Base-by-base conservation (phyloP, 2,888 invertebrate genomes). In the Zelleria hepariella region DNA sequence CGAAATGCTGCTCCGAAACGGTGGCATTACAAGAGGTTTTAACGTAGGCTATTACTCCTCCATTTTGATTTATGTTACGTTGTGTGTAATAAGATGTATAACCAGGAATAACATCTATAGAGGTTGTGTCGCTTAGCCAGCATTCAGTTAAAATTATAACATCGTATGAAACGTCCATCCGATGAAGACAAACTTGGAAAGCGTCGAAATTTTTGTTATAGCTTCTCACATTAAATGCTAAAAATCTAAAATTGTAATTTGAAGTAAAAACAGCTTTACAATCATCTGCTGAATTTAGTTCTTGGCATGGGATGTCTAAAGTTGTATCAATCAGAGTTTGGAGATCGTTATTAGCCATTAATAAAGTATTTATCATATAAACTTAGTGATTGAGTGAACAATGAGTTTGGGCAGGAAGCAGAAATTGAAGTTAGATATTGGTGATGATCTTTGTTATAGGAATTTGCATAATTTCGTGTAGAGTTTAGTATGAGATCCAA, bases 11-110 rank as follows among this genome's bases (percentile, higher is more conserved):
- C 27, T 67, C 67, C 0, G 55, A 24, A 2, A 60, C 60, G 27
- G 23, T 27, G 6, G 60, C 60, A 10, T 52, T 59, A 58, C 61
- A 59, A 4, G 48, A 20, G 8, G 59, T 48, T 23, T 58, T 60
- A 0, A 65, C 49, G 32, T 64, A 64, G 0, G 55, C 54, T 8
- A 63, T 63, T 0, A 65, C 62, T 5, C 63, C 63, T 23, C 64
- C 61, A 15, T 59, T 54, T 58, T 63, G 60, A 47, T 66, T 64
- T 8, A 62, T 56, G n/a, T 24, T 25, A 24, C 60, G 61, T 21
- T 47, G 27, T 7, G 64, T 58, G 3, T 21, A 5, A 59, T 52
- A 60, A 2, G 48, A 7, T 0, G 7, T 58, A n/a, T 65, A 63
- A 0, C 60, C 59, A 3, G 52, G 21, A 2, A 63, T 25, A 32